phyloP scores from a whole-genome alignment of 2,797 vertebrate genomes.

The Peromyscus melanophrys region DNA sequence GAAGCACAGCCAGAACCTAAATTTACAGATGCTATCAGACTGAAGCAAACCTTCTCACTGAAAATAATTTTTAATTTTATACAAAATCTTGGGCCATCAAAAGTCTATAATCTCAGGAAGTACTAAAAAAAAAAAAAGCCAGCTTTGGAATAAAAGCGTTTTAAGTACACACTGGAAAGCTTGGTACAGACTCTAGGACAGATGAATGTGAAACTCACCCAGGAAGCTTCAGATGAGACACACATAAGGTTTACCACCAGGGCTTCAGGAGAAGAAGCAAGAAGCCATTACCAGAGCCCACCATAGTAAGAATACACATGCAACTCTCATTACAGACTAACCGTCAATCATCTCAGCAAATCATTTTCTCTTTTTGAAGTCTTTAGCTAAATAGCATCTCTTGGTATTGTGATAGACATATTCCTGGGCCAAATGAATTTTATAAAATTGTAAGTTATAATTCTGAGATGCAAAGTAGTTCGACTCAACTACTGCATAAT shows the following conservation, averaged over 20 bases:
- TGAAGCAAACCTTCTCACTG: slow-evolving; percentile 15
- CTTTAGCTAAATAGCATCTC: slow-evolving; percentile 41
- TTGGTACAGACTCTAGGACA: not conserved
- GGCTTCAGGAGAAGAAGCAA: not conserved
- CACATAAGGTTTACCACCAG: not conserved
- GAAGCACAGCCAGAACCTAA: not conserved
- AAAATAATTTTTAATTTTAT: not conserved
- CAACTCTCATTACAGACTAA: not conserved
- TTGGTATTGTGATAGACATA: slow-evolving; percentile 52
- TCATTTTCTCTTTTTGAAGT: slow-evolving; percentile 37
- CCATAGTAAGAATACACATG: not conserved
- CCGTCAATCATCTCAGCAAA: slow-evolving; percentile 16
- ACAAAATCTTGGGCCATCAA: not conserved
- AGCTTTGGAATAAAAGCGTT: slow-evolving; percentile 47
- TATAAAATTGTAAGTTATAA: slow-evolving; percentile 46
- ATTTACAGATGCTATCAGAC: not conserved
- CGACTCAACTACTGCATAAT: not conserved
- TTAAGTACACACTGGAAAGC: slow-evolving; percentile 11
- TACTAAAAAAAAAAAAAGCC: slow-evolving; percentile 22
- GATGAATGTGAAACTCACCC: not conserved
- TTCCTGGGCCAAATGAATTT: slow-evolving; percentile 46
- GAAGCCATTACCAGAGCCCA: not conserved
- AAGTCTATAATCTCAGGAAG: slow-evolving; percentile 15
- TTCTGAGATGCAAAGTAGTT: slow-evolving; percentile 43
- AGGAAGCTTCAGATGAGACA: not conserved